Evolutionary conservation across 2,888 invertebrate genomes (phyloP).

Genomic region (Euproctis similis): DNA sequence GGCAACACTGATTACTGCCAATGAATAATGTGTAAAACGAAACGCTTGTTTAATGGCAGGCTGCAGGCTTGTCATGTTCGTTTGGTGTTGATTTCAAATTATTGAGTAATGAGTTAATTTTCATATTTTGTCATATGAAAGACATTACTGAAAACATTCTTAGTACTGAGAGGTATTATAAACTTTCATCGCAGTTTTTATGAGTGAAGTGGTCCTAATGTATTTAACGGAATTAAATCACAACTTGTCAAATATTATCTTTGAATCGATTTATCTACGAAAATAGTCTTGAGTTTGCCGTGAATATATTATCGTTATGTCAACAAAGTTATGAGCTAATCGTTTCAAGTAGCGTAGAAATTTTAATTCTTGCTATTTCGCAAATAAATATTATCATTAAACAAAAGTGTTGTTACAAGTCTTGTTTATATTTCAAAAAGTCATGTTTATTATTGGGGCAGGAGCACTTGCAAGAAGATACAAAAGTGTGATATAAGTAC

Average conservation of each 20-base stretch:
- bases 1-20: too few relatives aligned
- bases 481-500: too few relatives aligned
- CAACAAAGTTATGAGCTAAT: constrained; percentile 62
- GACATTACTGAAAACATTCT: constrained; percentile 9
- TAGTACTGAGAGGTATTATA: constrained; percentile 5
- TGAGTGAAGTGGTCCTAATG: constrained; percentile 7
- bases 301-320: constrained; percentile 55
- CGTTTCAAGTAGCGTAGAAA: constrained; percentile 41
- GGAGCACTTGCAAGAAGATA: too few relatives aligned
- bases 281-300: constrained; percentile 48
- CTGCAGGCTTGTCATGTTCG: constrained; percentile 60
- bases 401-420: constrained; percentile 3
- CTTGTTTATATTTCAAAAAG: constrained; percentile 24
- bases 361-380: constrained; percentile 24
- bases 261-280: constrained; percentile 59
- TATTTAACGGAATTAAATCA: constrained; percentile 17
- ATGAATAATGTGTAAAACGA: constrained; percentile 8
- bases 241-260: constrained; percentile 37
- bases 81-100: constrained; percentile 43
- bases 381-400: constrained; percentile 7
- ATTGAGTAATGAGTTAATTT: constrained; percentile 15
- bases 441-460: too few relatives aligned
- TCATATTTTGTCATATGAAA: too few relatives aligned
- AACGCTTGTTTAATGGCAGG: constrained; percentile 54
- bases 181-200: constrained; percentile 6